Evolutionary conservation across 2,888 invertebrate genomes (phyloP).

Genomic region (Operophtera brumata): DNA sequence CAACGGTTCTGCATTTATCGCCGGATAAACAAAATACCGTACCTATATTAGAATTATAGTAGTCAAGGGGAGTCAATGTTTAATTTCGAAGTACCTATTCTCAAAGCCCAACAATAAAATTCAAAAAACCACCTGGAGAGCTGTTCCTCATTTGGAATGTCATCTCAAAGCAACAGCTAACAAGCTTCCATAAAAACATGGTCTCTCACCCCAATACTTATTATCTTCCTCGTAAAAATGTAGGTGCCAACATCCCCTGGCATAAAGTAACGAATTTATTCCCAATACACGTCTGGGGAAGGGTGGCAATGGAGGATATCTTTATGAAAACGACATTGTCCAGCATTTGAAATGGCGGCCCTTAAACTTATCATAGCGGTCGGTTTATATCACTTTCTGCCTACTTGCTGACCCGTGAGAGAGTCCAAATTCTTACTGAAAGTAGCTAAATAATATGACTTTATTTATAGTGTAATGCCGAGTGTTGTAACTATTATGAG

Average conservation of each 20-base stretch:
- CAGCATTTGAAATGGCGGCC: slow-evolving; percentile 33
- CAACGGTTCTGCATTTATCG: too few relatives aligned
- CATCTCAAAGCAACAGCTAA: slow-evolving; percentile 42
- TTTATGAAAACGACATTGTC: slow-evolving; percentile 44
- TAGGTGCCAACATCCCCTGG: slow-evolving; percentile 53
- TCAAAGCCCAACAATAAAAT: too few relatives aligned
- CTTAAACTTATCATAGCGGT: slow-evolving; percentile 31
- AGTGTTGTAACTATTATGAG: too few relatives aligned
- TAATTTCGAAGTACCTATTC: too few relatives aligned
- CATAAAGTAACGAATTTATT: slow-evolving; percentile 65
- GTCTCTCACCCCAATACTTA: slow-evolving; percentile 44
- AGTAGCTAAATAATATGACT: too few relatives aligned
- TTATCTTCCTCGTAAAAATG: slow-evolving; percentile 53
- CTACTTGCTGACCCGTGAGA: not conserved
- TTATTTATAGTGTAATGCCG: too few relatives aligned
- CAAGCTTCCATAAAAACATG: slow-evolving; percentile 51
- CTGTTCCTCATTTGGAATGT: slow-evolving; percentile 42
- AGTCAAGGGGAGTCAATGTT: too few relatives aligned
- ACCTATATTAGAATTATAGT: too few relatives aligned
- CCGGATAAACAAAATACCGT: too few relatives aligned
- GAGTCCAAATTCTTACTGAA: too few relatives aligned
- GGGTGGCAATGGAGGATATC: slow-evolving; percentile 47
- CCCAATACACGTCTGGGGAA: slow-evolving; percentile 46
- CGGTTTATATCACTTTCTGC: not conserved
- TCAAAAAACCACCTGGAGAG: not conserved